Base-by-base conservation (phyloP, 2,113 vertebrate species). In the Scophthalmus maximus region DNA sequence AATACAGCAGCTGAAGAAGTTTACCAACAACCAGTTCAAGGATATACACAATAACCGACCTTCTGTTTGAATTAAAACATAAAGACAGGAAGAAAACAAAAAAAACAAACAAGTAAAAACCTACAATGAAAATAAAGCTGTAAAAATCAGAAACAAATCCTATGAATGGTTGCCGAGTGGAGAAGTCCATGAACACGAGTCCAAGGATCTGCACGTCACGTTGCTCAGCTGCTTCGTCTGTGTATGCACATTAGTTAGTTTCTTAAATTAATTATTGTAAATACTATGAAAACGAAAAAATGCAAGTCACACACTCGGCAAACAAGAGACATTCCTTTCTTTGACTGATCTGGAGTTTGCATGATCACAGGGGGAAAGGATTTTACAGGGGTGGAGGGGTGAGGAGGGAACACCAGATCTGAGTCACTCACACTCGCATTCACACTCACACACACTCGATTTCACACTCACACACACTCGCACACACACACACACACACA, bases 221-320 rank as follows among this genome's bases (percentile, higher is more conserved):
- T 78, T 78, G 73, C 53, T 64, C 73, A 78, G 92, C 85, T 57
- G 69, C 56, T 86, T 85, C 84, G 75, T 79, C 60, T 66, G 67
- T 80, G 59, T 79, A 66, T 71, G 69, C 65, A 79, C 78, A 70
- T 91, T 92, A 89, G 94, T 96, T 96, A 95, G 93, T 82, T 73
- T 95, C 20, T 96, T 97, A 96, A 96, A 95, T 96, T 95, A 95
- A 95, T 93, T 95, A 92, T 74, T 93, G 96, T 93, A 95, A 95
- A 96, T 95, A 97, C 95, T 95, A 95, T 94, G 93, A 86, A 87
- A 84, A 86, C 71, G n/a, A n/a, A n/a, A 87, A 93, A 95, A 95
- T 91, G 94, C 92, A 95, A 95, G 94, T 96, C 96, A 95, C 95
- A 96, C 94, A 94, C 91, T 93, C 91, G 91, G 93, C 95, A 95